Evolutionary conservation across 2,888 invertebrate genomes (phyloP).

Genomic region (Frankliniella intonsa): DNA sequence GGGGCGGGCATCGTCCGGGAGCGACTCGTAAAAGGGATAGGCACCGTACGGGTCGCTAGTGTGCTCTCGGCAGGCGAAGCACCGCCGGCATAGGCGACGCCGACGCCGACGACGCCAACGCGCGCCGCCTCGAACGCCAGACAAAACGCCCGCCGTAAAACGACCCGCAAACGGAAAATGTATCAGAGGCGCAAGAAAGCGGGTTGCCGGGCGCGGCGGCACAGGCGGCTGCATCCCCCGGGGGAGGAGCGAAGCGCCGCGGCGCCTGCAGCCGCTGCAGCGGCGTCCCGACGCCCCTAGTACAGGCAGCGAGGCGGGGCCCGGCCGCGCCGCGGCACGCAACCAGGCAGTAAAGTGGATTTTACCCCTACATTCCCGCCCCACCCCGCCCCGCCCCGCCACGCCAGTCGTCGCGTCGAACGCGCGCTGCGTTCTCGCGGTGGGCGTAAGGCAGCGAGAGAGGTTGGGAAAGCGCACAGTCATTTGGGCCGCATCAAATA

Average conservation of each 20-base stretch:
- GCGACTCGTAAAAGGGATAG: too few species aligned
- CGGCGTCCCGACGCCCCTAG: not conserved
- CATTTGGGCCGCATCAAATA: slow-evolving; percentile 12
- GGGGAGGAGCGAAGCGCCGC: too few species aligned
- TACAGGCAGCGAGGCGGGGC: not conserved
- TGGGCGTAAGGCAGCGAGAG: not conserved
- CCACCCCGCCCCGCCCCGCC: not conserved
- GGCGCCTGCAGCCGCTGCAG: not conserved
- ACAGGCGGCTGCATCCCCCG: too few species aligned
- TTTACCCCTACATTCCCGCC: not conserved
- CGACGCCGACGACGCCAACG: too few species aligned
- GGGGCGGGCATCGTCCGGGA: not conserved
- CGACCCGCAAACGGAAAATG: too few species aligned
- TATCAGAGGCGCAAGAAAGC: too few species aligned
- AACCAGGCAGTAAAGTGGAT: not conserved
- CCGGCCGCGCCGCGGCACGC: not conserved
- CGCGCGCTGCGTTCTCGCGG: not conserved
- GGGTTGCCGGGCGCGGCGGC: too few species aligned
- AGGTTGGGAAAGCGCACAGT: slow-evolving; percentile 9
- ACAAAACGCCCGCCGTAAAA: too few species aligned
- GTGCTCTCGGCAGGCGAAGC: too few species aligned
- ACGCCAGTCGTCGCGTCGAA: not conserved
- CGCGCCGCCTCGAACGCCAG: too few species aligned
- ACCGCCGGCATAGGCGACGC: too few species aligned
- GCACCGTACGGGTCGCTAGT: too few species aligned